Conservation (phyloP, 2,888 invertebrate species). For the Agonopterix alstromeriana region DNA sequence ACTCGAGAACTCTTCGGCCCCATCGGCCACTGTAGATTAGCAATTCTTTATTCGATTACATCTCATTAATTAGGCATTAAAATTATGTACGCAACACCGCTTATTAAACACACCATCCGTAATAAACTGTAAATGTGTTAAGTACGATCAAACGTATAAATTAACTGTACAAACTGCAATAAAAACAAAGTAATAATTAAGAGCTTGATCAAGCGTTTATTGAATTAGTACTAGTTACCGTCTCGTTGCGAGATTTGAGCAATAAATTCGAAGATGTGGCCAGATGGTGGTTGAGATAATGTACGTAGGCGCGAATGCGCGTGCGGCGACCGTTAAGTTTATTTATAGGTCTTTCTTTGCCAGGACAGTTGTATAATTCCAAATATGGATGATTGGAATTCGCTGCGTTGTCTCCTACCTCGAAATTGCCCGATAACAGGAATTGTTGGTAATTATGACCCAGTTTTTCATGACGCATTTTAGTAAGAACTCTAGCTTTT, state of each 20-base stretch:
- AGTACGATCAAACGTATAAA: slow-evolving; percentile 22
- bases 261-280: slow-evolving; percentile 33
- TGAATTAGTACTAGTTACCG: slow-evolving; percentile 64
- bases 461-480: too few species aligned
- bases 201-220: slow-evolving; percentile 41
- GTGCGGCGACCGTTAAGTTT: neutral
- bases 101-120: slow-evolving; percentile 6
- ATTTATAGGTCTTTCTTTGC: slow-evolving; percentile 7
- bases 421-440: neutral
- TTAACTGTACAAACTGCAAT: slow-evolving; percentile 25
- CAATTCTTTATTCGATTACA: too few species aligned
- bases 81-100: too few species aligned
- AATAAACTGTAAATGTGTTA: slow-evolving; percentile 20
- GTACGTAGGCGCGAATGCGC: slow-evolving; percentile 5
- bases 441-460: neutral
- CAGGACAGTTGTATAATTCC: slow-evolving; percentile 1
- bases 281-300: slow-evolving; percentile 32
- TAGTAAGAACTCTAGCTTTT: too few species aligned
- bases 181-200: slow-evolving; percentile 25
- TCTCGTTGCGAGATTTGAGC: slow-evolving; percentile 66
- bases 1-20: too few species aligned
- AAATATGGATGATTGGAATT: slow-evolving; percentile 2
- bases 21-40: too few species aligned
- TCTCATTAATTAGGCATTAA: too few species aligned
- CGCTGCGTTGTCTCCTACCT: neutral